Evolutionary conservation across 2,113 vertebrate genomes (phyloP).

Genomic region (Zosterops japonicus): DNA sequence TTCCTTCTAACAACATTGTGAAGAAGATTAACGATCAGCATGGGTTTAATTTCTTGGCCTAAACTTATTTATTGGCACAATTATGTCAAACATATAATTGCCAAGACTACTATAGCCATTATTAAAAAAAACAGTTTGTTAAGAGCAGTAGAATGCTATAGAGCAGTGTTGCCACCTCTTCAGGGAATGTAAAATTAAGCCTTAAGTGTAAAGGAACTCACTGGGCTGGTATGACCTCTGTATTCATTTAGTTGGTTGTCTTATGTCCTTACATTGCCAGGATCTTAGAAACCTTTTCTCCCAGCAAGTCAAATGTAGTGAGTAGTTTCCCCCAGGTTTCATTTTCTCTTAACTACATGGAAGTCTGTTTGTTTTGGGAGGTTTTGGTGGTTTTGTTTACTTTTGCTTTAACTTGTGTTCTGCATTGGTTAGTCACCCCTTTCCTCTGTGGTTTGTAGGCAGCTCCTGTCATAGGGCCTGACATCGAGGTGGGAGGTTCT

Average conservation of each 20-base stretch:
- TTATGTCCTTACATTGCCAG: neutral
- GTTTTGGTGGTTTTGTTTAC: neutral
- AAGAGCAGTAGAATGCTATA: neutral
- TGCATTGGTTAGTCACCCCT: neutral
- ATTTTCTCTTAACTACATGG: neutral
- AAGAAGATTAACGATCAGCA: neutral
- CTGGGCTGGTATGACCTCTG: neutral
- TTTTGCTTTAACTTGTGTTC: neutral
- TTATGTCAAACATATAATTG: neutral
- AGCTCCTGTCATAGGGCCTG: neutral
- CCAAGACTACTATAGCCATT: neutral
- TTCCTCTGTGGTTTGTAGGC: neutral
- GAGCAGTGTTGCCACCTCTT: neutral
- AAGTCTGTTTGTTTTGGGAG: neutral
- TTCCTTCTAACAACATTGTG: neutral
- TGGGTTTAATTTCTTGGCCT: neutral
- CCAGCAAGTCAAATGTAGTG: neutral
- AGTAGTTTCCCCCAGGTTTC: neutral
- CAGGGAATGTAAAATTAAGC: neutral
- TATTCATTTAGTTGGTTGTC: neutral
- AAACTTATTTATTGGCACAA: neutral
- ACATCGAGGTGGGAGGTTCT: neutral
- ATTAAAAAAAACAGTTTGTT: neutral
- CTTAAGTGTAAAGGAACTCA: neutral
- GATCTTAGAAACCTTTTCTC: neutral